Percentiles rank a stretch among this genome's conserved stretches.
phyloP scores from a whole-genome alignment of 2,888 invertebrate species.

The Tetrapedia diversipes region DNA sequence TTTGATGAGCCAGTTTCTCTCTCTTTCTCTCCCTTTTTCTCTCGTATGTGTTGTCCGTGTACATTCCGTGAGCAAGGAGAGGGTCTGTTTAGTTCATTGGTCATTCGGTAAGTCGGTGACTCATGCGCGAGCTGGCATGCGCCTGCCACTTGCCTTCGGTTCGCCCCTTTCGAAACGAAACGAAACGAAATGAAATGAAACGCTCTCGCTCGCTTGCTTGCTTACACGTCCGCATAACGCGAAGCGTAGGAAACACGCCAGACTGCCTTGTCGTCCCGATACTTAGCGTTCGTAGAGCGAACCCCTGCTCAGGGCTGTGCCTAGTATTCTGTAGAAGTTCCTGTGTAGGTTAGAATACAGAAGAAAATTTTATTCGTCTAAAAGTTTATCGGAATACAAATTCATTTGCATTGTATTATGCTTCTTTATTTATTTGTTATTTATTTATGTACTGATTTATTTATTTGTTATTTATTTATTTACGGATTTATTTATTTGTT shows the following conservation, averaged over 20 bases:
- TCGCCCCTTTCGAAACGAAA: constrained; percentile 72
- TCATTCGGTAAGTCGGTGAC: constrained; percentile 78
- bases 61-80: constrained; percentile 59
- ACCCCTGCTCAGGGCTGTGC: constrained; percentile 55
- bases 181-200: too few species aligned
- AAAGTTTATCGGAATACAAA: too few species aligned
- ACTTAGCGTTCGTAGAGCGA: constrained; percentile 63
- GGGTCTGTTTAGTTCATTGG: constrained; percentile 73
- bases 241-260: constrained; percentile 51
- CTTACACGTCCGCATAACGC: constrained; percentile 78
- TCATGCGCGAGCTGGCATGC: constrained; percentile 70
- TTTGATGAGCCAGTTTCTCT: constrained; percentile 41
- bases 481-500: too few species aligned
- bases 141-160: constrained; percentile 56
- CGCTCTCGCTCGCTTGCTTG: constrained; percentile 52
- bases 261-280: constrained; percentile 66
- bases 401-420: too few species aligned
- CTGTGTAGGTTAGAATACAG: too few species aligned
- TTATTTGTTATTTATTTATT: too few species aligned
- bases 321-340: constrained; percentile 12
- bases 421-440: too few species aligned
- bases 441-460: too few species aligned
- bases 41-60: constrained; percentile 16
- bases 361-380: too few species aligned
- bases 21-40: background rate